These are phyloP conservation scores for Xerus inauris DNA, from an alignment of 2,113 vertebrate genomes.

Conservation along the genomic window DNA sequence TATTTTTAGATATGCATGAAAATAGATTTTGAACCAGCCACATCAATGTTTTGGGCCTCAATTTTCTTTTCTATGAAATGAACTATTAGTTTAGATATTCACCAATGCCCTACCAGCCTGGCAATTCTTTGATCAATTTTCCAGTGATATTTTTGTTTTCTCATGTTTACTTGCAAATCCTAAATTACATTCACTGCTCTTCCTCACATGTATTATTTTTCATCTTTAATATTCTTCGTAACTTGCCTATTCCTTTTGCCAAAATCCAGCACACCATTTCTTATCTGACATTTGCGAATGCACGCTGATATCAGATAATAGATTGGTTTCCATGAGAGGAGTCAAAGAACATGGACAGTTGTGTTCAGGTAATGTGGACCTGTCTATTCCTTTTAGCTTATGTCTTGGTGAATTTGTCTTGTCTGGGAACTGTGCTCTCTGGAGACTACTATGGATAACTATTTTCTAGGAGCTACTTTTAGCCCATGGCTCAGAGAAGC, in stretches of 20 bases:
- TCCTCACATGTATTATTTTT: neutral
- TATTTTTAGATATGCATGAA: too few species aligned
- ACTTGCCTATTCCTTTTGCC: neutral
- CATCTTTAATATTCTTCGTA: neutral
- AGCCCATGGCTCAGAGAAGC: neutral
- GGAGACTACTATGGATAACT: neutral
- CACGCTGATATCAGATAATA: neutral
- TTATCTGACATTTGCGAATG: neutral
- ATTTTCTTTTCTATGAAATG: neutral
- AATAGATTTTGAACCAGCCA: neutral
- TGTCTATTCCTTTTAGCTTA: neutral
- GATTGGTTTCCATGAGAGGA: neutral
- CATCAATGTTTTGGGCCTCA: neutral
- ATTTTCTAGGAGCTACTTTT: neutral
- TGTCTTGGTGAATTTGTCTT: neutral
- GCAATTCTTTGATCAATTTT: neutral
- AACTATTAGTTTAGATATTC: neutral
- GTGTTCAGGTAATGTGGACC: neutral
- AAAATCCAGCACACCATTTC: neutral
- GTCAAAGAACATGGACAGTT: too few species aligned
- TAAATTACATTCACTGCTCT: neutral
- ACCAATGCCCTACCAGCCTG: neutral
- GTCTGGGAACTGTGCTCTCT: neutral
- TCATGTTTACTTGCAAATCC: neutral
- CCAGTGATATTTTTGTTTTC: neutral